Evolutionary conservation across 2,797 vertebrate species (phyloP).

Genomic region (Dicrostonyx torquatus): DNA sequence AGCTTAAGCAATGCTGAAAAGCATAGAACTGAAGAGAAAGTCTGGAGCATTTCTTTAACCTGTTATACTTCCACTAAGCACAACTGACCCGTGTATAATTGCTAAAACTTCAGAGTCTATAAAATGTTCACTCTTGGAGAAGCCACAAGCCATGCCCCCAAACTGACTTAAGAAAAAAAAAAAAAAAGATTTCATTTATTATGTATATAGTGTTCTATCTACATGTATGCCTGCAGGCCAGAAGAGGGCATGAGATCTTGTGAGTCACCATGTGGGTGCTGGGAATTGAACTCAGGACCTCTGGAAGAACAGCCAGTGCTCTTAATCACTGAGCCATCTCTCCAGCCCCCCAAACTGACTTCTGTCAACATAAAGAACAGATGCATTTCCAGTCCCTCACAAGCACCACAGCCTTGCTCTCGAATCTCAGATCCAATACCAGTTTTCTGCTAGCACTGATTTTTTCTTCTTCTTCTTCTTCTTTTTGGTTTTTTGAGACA

Average conservation of each 20-base stretch:
- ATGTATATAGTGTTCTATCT: not conserved
- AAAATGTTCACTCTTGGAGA: constrained; percentile 46
- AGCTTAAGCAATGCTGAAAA: constrained; percentile 30
- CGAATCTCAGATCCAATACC: not conserved
- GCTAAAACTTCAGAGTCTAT: constrained; percentile 15
- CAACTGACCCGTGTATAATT: not conserved
- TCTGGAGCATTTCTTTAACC: constrained; percentile 3
- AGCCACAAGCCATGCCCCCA: not conserved
- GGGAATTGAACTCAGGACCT: not conserved
- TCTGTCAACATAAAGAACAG: constrained; percentile 47
- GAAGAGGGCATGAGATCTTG: not conserved
- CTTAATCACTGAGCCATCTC: not conserved
- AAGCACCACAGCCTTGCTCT: not conserved
- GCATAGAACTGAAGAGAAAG: not conserved
- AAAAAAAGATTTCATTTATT: not conserved
- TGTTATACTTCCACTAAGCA: not conserved
- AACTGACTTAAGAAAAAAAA: not conserved
- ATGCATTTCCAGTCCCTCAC: not conserved
- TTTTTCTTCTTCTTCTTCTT: no score
- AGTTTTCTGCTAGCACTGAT: constrained; percentile 45
- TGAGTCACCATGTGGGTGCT: not conserved
- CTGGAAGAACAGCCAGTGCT: not conserved
- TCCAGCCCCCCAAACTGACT: constrained; percentile 21
- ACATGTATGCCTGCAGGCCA: not conserved
- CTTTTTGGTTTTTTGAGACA: no score